These are phyloP conservation scores for Acanthosepion esculentum DNA, from an alignment of 2,888 invertebrate genomes.

Conservation along the genomic window DNA sequence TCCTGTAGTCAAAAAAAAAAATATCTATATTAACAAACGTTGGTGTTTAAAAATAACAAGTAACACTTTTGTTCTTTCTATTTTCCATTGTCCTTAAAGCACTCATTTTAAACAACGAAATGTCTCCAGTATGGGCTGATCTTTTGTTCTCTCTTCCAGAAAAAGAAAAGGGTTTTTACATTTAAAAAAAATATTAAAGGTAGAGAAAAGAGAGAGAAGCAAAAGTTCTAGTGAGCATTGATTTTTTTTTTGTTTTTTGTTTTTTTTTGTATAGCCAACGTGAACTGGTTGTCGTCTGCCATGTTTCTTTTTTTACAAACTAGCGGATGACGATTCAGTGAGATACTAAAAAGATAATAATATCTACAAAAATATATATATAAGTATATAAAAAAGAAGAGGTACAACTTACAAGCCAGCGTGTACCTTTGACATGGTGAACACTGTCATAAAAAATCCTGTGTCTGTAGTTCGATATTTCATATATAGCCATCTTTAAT, in stretches of 20 bases:
- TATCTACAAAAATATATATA: conserved; percentile 4
- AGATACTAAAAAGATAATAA: conserved; percentile 33
- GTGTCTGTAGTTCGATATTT: not conserved
- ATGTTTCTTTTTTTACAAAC: not conserved
- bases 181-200: not conserved
- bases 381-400: not conserved
- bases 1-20: not conserved
- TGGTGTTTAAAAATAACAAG: not conserved
- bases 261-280: not conserved
- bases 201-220: not conserved
- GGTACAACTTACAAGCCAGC: not conserved
- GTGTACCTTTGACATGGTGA: not conserved
- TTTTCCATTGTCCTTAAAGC: conserved; percentile 33
- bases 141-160: not conserved
- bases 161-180: not conserved
- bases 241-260: not conserved
- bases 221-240: not conserved
- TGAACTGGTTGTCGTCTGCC: not conserved
- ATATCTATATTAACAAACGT: not conserved
- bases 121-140: not conserved
- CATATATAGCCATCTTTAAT: not conserved
- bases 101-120: conserved; percentile 33
- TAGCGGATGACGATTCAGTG: not conserved
- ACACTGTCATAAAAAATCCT: not conserved
- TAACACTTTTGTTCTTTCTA: conserved; percentile 33